Evolutionary conservation across 2,797 vertebrate genomes (phyloP), one percentile per base, ranked within the genome.

Genomic region (Lophius americanus): DNA sequence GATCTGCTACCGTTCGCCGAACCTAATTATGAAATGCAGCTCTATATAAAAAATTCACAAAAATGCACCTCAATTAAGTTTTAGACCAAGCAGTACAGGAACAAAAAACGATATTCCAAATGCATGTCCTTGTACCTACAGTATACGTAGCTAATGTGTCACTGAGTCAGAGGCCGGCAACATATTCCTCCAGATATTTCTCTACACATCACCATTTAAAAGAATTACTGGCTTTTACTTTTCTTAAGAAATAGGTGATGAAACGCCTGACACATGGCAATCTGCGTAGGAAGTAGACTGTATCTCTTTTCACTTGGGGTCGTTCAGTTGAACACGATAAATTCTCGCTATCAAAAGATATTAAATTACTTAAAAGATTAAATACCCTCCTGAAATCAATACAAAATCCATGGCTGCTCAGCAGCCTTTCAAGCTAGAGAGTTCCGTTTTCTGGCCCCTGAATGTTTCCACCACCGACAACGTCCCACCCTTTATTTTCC

Each of bases 231-330:
- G 23, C 53, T 9, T 39, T 54, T 4, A 11, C 63, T 41, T 51
- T 63, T 2, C 9, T 8, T 51, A 62, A 33, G 42, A 70, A 50
- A 50, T 23, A 33, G 42, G 61, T 41, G 48, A 51, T 6, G 51
- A 55, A 60, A 36, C 50, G 13, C 14, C 23, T 51, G 72, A 41
- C 66, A 43, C 14, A 3, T 3, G 0, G 35, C 50, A 23, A 52
- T 44, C 38, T 51, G 47, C 46, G 13, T 60, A 54, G 64, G 73
- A 55, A 52, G 64, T 42, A 41, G 52, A 35, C 0, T n/a, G 10
- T 41, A 64, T 64, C 49, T 67, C 58, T 61, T 51, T 62, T 57
- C 51, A 70, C 42, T 51, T 2, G 5, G 36, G 62, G 50, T 68
- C 23, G 0, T 42, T 69, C 11, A 4, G 41, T 65, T 75, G 53